These are phyloP conservation scores for Okamejei kenojei DNA, from an alignment of 2,797 vertebrate genomes.

Conservation along the genomic window DNA sequence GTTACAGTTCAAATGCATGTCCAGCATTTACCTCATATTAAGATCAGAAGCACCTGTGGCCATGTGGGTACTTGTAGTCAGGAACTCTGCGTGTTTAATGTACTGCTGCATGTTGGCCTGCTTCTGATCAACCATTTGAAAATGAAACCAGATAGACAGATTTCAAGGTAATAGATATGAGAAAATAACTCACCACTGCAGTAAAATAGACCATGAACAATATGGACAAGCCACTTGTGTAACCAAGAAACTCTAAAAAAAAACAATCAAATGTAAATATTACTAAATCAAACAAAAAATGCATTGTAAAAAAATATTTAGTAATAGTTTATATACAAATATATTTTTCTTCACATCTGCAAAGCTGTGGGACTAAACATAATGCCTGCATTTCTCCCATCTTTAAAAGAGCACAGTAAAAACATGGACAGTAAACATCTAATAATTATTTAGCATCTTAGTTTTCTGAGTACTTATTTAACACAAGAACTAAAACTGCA, in stretches of 20 bases:
- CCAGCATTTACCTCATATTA: neutral
- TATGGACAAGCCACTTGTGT: conserved; percentile 89
- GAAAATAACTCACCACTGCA: conserved; percentile 74
- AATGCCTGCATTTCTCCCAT: neutral
- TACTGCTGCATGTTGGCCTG: neutral
- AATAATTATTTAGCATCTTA: neutral
- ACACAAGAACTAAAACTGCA: neutral
- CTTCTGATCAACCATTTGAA: neutral
- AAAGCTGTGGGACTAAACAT: neutral
- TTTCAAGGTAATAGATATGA: neutral
- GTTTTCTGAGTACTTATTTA: neutral
- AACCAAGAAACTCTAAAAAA: conserved; percentile 89
- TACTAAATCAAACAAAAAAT: neutral
- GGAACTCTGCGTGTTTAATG: neutral
- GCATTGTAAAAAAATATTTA: neutral
- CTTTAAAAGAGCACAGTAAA: neutral
- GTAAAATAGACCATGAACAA: conserved; percentile 86
- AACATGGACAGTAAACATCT: neutral
- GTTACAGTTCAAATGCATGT: neutral
- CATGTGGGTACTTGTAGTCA: neutral
- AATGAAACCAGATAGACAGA: neutral
- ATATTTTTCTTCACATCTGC: neutral
- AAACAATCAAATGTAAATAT: conserved; percentile 58
- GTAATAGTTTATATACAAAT: neutral
- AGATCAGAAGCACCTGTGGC: neutral